Evolutionary conservation across 2,888 invertebrate genomes (phyloP), one percentile per base, ranked within the genome.

Genomic region (Eutolmus rufibarbis): DNA sequence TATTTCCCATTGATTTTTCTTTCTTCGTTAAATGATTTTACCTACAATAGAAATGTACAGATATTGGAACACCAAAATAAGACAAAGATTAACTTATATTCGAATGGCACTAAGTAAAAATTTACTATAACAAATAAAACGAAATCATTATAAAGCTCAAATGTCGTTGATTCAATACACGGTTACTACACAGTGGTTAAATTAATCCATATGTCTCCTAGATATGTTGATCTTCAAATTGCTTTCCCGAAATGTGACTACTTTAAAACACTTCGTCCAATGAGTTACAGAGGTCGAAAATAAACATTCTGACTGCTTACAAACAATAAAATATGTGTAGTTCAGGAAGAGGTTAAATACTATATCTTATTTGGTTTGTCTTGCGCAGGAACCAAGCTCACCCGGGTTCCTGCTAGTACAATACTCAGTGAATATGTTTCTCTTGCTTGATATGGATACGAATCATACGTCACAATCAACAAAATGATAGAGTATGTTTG

Each of bases 161-260:
- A 66, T 74, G 46, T 85, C 85, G 85, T 85, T 85, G 74, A 74
- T 74, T 85, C 51, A 66, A 37, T 76, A 74, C 34, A 34, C 85
- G 43, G 85, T 85, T 43, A 46, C 74, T 85, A 85, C 74, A 46
- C 74, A 74, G 85, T 85, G 85, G 85, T 74, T 85, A 85, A 85
- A 85, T 85, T 74, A 85, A 85, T 85, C 74, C 74, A 85, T 85
- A 85, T 85, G 85, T 85, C 74, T 85, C 74, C 85, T 85, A 85
- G 85, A 85, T 85, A 85, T 85, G 85, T 85, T 85, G 74, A 85
- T 85, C 85, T 74, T 85, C 74, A 85, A 74, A 85, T 85, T 85
- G 85, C 85, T 85, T 85, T 85, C 74, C 82, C 82, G 57, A 82
- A 51, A 82, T 57, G 82, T 37, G 57, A 82, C 56, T 82, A 82